Evolutionary conservation across 2,113 vertebrate genomes (phyloP), one percentile per base, ranked within the genome.

Genomic region (Takifugu flavidus): DNA sequence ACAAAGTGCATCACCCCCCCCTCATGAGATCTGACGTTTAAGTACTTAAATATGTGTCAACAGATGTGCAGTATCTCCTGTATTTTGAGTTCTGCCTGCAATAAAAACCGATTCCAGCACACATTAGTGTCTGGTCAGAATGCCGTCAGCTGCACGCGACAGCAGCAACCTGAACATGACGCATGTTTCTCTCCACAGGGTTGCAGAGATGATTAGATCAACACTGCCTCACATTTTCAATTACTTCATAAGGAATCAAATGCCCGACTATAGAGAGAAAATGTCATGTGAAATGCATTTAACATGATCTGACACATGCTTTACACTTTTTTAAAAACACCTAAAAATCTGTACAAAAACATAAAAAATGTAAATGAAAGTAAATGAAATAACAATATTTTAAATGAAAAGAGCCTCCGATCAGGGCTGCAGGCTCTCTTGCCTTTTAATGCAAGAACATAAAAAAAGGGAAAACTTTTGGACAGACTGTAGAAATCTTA

Each of bases 271-370:
- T 50, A 81, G 45, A 47, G 45, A 82, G 54, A 82, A 59, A 80
- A 72, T 49, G 52, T 78, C 47, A 75, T 74, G 63, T 71, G 67
- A 84, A 75, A 83, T 77, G 58, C 53, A 72, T 74, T 67, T 50
- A 79, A 85, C 45, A 66, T 49, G 28, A 68, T 56, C 34, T 68
- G 67, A 62, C 25, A 73, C 12, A 44, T 70, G 66, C 51, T 80
- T 39, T 20, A 49, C n/a, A 25, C 45, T 25, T 54, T 59, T 72
- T 55, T 66, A 54, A 1, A 25, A 61, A 56, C 46, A 52, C 6
- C 34, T 68, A 56, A n/a, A 65, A 54, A 65, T 69, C 49, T 83
- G 57, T 83, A 77, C 66, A 80, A 72, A 70, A 63, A 62, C 26
- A 45, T 49, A 59, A 55, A 77, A 82, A 71, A 59, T 20, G 20